phyloP scores from a whole-genome alignment of 2,888 invertebrate species.

The Taenaris catops region DNA sequence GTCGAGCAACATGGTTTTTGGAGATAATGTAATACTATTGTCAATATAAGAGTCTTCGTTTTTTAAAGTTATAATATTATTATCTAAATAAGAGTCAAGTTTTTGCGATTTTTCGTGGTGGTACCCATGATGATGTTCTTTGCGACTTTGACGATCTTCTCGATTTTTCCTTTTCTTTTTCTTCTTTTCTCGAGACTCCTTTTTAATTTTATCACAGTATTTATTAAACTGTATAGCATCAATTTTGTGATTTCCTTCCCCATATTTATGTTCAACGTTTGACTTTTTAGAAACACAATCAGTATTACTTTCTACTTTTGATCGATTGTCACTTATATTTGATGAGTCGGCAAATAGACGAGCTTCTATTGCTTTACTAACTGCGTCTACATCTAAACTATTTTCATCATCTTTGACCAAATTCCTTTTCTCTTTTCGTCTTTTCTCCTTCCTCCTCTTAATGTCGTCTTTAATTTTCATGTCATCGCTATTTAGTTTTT shows the following conservation, averaged over 20 bases:
- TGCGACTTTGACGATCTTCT: slow-evolving; percentile 86
- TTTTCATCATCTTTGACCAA: slow-evolving; percentile 84
- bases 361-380: slow-evolving; percentile 90
- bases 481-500: slow-evolving; percentile 37
- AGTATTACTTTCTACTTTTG: slow-evolving; percentile 45
- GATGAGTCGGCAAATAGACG: slow-evolving; percentile 85
- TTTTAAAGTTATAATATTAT: slow-evolving; percentile 39
- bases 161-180: slow-evolving; percentile 92
- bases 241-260: slow-evolving; percentile 28
- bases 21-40: slow-evolving; percentile 38
- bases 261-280: slow-evolving; percentile 78
- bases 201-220: slow-evolving; percentile 59
- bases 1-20: slow-evolving; percentile 51
- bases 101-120: slow-evolving; percentile 73
- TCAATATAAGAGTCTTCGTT: slow-evolving; percentile 35
- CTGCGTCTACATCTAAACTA: slow-evolving; percentile 89
- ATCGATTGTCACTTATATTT: slow-evolving; percentile 65
- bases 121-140: slow-evolving; percentile 84
- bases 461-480: slow-evolving; percentile 65
- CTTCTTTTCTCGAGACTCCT: slow-evolving; percentile 86
- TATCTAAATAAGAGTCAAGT: slow-evolving; percentile 35
- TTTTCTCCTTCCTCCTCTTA: slow-evolving; percentile 82
- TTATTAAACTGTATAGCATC: slow-evolving; percentile 26
- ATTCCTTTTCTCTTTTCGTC: slow-evolving; percentile 81
- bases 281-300: slow-evolving; percentile 35